phyloP scores from a whole-genome alignment of 2,113 vertebrate species.

The Indicator maculatus region DNA sequence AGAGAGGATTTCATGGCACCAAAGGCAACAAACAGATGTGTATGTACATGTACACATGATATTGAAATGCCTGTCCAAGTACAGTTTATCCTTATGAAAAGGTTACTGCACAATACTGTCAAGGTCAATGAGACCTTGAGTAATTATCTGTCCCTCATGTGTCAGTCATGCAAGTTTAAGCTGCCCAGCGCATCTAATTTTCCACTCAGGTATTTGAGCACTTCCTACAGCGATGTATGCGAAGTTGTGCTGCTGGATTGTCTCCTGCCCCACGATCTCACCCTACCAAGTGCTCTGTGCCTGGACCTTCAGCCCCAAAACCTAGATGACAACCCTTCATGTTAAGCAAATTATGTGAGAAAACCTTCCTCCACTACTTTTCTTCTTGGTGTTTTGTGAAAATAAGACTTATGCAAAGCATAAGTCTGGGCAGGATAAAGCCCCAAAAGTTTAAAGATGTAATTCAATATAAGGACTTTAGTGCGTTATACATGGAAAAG shows the following conservation, averaged over 20 bases:
- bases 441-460: conserved; percentile 45
- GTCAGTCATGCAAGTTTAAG: conserved; percentile 62
- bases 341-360: conserved; percentile 48
- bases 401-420: not conserved
- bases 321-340: not conserved
- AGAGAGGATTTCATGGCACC: not conserved
- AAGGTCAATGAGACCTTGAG: conserved; percentile 65
- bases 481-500: conserved; percentile 53
- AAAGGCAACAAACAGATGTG: not conserved
- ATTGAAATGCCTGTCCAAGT: not conserved
- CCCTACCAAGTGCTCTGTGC: rapidly evolving
- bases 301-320: not conserved
- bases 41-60: not conserved
- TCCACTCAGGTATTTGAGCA: conserved; percentile 3
- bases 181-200: conserved; percentile 22
- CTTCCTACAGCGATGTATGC: not conserved
- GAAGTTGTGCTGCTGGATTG: not conserved
- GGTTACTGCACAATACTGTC: conserved; percentile 32
- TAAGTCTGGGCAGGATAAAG: conserved; percentile 40
- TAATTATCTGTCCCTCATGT: conserved; percentile 45
- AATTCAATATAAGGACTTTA: conserved; percentile 57
- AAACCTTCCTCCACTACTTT: not conserved
- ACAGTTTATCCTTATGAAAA: conserved; percentile 20
- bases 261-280: not conserved
- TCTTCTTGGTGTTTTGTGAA: not conserved